Evolutionary conservation across 2,113 vertebrate species (phyloP), one percentile per base, ranked within the genome.

Genomic region (Ahaetulla prasina): DNA sequence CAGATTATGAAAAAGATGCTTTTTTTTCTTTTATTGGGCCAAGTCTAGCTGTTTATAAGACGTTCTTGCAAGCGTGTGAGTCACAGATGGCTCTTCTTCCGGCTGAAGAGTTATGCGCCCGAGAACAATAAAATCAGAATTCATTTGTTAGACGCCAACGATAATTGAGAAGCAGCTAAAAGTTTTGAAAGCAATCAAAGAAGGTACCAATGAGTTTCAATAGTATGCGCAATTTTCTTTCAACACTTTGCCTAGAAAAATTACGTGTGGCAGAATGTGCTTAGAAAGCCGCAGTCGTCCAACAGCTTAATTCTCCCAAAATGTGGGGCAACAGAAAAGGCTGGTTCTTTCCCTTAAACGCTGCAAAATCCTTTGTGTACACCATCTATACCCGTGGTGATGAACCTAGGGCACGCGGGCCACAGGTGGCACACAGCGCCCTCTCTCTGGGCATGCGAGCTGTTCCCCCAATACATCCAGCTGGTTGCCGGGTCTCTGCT

Each of bases 11-110:
- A 18, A 55, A 85, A 57, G 52, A 57, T 39, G 68, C 25, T 68
- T 91, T 88, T 49, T 49, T 88, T 49, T 49, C 57, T 68, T 91
- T 88, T 68, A 91, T 52, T 87, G 91, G 85, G 91, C 91, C 91
- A 91, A 91, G 55, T 88, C 91, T 88, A 39, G 91, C 85, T 63
- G 85, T 88, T 87, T 68, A 87, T 47, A 88, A 87, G 91, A 88
- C 52, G n/a, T 68, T 91, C 91, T 57, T 5, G 47, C 85, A 43
- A 88, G 85, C 85, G 30, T 68, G 47, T 9, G 57, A 68, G 85
- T 35, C 47, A 23, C 91, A 91, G 91, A 91, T 91, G 91, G 91
- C 57, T 68, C 91, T 52, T 91, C 91, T 88, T 91, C 85, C 91
- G 14, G 91, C 85, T 86, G 47, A 91, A 35, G 91, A 86, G 91